Evolutionary conservation across 2,113 vertebrate species (phyloP).

Genomic region (Erythrocercus mccallii): DNA sequence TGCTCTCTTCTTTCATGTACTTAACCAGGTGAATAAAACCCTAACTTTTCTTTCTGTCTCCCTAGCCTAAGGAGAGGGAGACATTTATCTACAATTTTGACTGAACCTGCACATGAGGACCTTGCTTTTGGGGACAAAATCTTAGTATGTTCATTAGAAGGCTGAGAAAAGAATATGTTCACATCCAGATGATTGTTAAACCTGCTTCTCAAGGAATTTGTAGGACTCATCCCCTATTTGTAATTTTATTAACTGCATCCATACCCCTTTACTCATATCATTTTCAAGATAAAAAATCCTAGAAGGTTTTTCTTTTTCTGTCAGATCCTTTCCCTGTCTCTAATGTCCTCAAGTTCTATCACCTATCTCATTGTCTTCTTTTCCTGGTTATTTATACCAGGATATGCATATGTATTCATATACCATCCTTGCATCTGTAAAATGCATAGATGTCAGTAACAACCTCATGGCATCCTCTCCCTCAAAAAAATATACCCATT

Average conservation of each 20-base stretch:
- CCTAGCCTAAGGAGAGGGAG: background rate
- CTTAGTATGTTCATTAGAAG: background rate
- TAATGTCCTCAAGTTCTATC: rapidly evolving
- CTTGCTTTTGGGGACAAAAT: background rate
- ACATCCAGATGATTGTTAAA: background rate
- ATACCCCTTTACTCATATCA: background rate
- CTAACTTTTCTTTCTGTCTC: background rate
- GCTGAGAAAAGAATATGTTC: background rate
- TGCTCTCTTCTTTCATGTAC: background rate
- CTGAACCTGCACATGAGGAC: background rate
- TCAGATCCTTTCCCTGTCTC: background rate
- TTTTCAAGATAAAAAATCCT: background rate
- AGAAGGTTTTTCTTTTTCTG: background rate
- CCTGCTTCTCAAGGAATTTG: background rate
- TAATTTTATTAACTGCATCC: background rate
- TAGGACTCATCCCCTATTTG: background rate
- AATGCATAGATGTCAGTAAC: background rate
- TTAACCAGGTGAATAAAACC: background rate
- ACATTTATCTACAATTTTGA: background rate
- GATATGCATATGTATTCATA: too few species aligned
- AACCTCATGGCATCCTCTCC: background rate
- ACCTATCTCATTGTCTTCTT: background rate
- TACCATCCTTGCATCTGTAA: background rate
- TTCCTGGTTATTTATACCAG: background rate
- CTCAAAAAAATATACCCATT: background rate